phyloP scores from a whole-genome alignment of 2,113 vertebrate species.

The Spheniscus mendiculus region DNA sequence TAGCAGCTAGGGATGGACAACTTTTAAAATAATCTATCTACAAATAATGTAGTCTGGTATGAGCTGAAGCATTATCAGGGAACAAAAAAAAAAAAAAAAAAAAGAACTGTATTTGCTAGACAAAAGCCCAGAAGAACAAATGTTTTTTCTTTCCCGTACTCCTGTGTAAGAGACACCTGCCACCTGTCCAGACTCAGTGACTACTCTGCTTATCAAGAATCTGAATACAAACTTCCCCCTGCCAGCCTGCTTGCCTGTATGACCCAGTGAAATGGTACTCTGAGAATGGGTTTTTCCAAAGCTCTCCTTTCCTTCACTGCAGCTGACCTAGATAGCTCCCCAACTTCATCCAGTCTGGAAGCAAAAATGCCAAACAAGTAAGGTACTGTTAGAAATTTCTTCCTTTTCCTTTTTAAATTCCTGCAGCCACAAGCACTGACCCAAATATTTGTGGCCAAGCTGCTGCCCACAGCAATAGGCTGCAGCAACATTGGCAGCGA shows the following conservation, averaged over 20 bases:
- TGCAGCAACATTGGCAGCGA: neutral
- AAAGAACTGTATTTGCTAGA: neutral
- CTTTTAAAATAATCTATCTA: neutral
- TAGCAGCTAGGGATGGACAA: neutral
- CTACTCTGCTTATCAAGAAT: neutral
- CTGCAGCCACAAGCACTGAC: neutral
- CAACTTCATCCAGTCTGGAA: neutral
- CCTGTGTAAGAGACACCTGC: neutral
- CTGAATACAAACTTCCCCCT: neutral
- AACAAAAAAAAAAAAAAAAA: neutral
- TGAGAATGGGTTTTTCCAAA: neutral
- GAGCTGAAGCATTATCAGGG: neutral
- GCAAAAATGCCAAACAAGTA: neutral
- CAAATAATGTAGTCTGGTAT: neutral
- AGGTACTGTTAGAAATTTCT: neutral
- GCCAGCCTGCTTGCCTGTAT: neutral
- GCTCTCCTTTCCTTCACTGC: neutral
- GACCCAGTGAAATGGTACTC: neutral
- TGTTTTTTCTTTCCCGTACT: neutral
- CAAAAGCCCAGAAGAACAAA: neutral
- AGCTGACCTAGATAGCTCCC: neutral
- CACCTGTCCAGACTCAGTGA: neutral
- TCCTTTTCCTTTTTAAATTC: neutral
- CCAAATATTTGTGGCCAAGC: neutral
- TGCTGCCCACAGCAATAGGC: neutral